Evolutionary conservation across 2,888 invertebrate species (phyloP).

Genomic region (Lampropteryx suffumata): DNA sequence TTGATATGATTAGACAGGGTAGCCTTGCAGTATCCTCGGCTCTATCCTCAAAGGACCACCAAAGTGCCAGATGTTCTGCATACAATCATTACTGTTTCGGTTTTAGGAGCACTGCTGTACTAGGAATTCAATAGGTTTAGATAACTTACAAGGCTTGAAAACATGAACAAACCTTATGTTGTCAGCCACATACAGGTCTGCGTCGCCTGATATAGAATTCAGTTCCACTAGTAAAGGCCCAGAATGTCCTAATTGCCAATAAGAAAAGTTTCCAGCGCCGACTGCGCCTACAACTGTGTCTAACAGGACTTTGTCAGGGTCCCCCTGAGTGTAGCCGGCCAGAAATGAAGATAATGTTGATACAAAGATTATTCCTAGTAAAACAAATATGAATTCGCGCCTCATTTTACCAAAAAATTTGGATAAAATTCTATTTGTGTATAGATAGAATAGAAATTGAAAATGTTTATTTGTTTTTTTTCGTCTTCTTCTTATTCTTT

Average conservation of each 20-base stretch:
- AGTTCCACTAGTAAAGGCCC: conserved; percentile 67
- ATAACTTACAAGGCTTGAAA: too few species aligned
- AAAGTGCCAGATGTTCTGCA: too few species aligned
- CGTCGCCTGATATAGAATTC: conserved; percentile 66
- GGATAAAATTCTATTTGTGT: too few species aligned
- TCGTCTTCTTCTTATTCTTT: too few species aligned
- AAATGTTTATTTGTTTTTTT: too few species aligned
- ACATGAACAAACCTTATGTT: conserved; percentile 53
- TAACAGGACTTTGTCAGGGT: conserved; percentile 59
- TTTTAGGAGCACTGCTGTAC: too few species aligned
- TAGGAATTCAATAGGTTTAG: too few species aligned
- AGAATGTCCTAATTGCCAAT: conserved; percentile 69
- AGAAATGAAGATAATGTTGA: conserved; percentile 64
- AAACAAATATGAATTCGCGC: conserved; percentile 63
- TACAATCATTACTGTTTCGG: too few species aligned
- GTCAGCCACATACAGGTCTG: conserved; percentile 72
- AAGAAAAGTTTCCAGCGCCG: conserved; percentile 72
- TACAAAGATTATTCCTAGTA: conserved; percentile 64
- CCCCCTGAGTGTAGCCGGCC: conserved; percentile 53
- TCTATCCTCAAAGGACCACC: too few species aligned
- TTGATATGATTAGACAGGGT: too few species aligned
- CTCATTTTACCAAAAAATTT: conserved; percentile 49
- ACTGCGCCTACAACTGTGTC: conserved; percentile 66
- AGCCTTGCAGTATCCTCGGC: too few species aligned
- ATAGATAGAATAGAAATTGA: too few species aligned